Percentiles rank a stretch among this genome's conserved stretches.
Evolutionary conservation across 2,888 invertebrate species (phyloP).

Genomic region (Cataglyphis albicans): DNA sequence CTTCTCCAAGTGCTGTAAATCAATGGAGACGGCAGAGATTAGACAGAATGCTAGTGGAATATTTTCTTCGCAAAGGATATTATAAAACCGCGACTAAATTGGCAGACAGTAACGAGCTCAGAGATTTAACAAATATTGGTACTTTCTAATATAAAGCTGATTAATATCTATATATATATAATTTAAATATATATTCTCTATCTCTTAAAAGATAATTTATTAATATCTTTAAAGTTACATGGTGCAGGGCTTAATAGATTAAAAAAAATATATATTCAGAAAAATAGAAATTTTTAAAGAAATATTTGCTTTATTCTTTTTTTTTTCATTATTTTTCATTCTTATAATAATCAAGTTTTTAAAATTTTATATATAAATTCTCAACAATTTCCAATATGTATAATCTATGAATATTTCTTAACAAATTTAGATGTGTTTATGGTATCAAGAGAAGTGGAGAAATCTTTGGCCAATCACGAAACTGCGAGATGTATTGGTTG

Average conservation of each 20-base stretch:
- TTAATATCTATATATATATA: neutral
- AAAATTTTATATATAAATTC: slow-evolving; percentile 17
- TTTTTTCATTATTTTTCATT: neutral
- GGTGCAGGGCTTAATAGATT: neutral
- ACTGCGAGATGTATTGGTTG: slow-evolving; percentile 96
- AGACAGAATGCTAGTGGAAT: slow-evolving; percentile 98
- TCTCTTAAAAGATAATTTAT: neutral
- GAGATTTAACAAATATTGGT: slow-evolving; percentile 97
- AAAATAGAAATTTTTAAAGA: neutral
- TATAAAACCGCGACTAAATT: slow-evolving; percentile 97
- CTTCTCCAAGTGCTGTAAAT: slow-evolving; percentile 88
- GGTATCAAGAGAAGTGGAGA: slow-evolving; percentile 94
- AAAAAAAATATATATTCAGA: neutral
- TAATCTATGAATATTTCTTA: neutral
- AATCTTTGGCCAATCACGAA: slow-evolving; percentile 93
- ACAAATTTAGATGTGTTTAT: slow-evolving; percentile 91
- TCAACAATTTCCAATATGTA: neutral
- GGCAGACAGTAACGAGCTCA: slow-evolving; percentile 92
- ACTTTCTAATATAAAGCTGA: slow-evolving; percentile 29
- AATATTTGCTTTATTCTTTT: neutral
- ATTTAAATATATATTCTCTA: neutral
- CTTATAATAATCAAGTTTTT: neutral
- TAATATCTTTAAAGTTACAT: neutral
- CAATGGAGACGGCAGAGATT: slow-evolving; percentile 95
- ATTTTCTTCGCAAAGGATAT: slow-evolving; percentile 97